Base-by-base conservation (phyloP, 2,888 invertebrate species). In the Tuta absoluta region DNA sequence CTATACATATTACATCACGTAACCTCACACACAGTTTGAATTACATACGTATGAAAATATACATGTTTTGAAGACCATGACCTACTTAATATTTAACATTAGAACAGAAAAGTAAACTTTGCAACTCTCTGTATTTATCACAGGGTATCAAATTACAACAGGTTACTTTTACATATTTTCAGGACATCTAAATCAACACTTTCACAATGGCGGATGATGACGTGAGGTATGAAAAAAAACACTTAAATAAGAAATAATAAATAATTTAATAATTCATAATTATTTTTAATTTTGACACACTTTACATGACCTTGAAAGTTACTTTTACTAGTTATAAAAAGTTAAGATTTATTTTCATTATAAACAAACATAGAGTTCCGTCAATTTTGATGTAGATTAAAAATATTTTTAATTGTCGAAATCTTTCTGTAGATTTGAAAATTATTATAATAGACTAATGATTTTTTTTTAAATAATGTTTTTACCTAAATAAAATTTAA, bases 191-290 rank as follows among this genome's bases (percentile, higher is more conserved):
- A 87, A 84, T 81, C 86, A 91, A 92, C 89, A 90, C 82, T 86
- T 73, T 79, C 93, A 96, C 86, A 93, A 97, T 97, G 97, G 96
- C 96, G 93, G 97, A 97, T 94, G 97, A 97, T 94, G 97, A 97
- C 93, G 97, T 97, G 94, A 96, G 97, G 96, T 97, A 93, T 92
- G 96, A 94, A 92, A 83, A 41, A 19, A 12, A 1, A 48, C n/a
- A 49, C 3, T 2, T 10, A 24, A 5, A 48, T 8, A 17, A n/a
- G n/a, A n/a, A n/a, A n/a, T n/a, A n/a, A n/a, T 14, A 8, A 4
- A n/a, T 17, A 19, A 48, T 49, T 3, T 49, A 49, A 21, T 19
- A 49, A 17, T 21, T 49, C 5, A 48, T 8, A 28, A 28, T 28
- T 4, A 33, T 5, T 10, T 33, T 49, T 49, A 11, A 12, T 24